phyloP scores from a whole-genome alignment of 1,140 invertebrate species.

The Amphibalanus amphitrite region DNA sequence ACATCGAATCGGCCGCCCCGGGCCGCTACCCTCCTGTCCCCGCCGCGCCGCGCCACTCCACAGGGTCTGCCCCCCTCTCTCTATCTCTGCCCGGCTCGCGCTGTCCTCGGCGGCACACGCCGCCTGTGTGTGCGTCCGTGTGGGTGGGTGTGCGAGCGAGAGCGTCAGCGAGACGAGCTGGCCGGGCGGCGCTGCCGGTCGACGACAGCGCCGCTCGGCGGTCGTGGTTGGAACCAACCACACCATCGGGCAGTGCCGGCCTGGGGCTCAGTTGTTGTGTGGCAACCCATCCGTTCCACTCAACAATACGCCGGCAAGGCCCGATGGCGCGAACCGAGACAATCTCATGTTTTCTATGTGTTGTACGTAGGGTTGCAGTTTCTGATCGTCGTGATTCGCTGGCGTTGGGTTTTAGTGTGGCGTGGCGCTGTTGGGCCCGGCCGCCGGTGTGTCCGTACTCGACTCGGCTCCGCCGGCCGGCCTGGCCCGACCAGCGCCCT shows the following conservation, averaged over 20 bases:
- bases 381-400: neutral
- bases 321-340: neutral
- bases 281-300: neutral
- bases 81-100: no score
- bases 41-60: neutral
- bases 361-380: constrained; percentile 1
- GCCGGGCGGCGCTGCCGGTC: neutral
- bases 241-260: neutral
- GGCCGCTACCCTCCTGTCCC: no score
- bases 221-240: neutral
- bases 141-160: no score
- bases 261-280: neutral
- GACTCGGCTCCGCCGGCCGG: no score
- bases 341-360: constrained; percentile 1
- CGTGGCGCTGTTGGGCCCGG: no score
- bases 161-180: no score
- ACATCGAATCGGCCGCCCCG: neutral
- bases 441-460: no score
- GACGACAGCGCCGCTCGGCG: no score
- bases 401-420: neutral
- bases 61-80: neutral
- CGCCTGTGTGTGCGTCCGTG: no score
- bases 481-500: neutral
- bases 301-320: neutral
- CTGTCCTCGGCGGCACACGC: no score